A percentile compares a stretch with the other conserved stretches of the same genome.
These are phyloP conservation scores for Melipona quadrifasciata DNA, from an alignment of 1,140 invertebrate species.

Conservation along the genomic window DNA sequence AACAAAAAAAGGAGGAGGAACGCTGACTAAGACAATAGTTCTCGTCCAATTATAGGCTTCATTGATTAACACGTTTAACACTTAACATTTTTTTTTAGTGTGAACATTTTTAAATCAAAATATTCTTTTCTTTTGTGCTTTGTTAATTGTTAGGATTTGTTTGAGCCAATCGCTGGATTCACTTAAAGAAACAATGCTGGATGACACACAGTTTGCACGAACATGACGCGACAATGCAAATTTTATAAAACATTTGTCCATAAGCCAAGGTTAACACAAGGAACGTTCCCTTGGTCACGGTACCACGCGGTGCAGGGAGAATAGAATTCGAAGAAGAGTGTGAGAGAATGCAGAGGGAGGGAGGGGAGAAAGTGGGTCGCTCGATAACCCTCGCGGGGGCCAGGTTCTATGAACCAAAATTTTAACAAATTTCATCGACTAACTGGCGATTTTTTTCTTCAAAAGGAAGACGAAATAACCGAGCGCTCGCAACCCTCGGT, in stretches of 20 bases:
- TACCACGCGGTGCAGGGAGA: slow-evolving; percentile 44
- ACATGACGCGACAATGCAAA: not conserved
- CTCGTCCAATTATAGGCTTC: not conserved
- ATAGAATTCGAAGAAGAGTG: slow-evolving; percentile 49
- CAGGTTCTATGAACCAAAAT: slow-evolving; percentile 60
- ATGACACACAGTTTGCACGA: not conserved
- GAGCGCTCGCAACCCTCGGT: not conserved
- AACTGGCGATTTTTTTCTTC: not conserved
- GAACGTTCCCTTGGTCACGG: slow-evolving; percentile 40
- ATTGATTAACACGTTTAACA: not conserved
- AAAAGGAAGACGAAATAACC: not conserved
- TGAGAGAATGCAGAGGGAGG: slow-evolving; percentile 34
- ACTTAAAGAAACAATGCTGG: not conserved
- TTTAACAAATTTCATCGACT: slow-evolving; percentile 51
- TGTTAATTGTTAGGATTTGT: not conserved
- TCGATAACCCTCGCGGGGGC: slow-evolving; percentile 66
- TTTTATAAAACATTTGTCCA: slow-evolving; percentile 27
- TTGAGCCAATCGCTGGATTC: not conserved
- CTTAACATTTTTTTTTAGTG: not conserved
- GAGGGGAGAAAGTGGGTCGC: slow-evolving; percentile 71
- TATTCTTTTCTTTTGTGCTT: too few species aligned
- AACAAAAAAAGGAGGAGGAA: not conserved
- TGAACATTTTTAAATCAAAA: not conserved
- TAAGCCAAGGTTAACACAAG: slow-evolving; percentile 40
- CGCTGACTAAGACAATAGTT: not conserved